These are phyloP conservation scores for Condylura cristata DNA, from an alignment of 2,113 vertebrate species.

Conservation along the genomic window DNA sequence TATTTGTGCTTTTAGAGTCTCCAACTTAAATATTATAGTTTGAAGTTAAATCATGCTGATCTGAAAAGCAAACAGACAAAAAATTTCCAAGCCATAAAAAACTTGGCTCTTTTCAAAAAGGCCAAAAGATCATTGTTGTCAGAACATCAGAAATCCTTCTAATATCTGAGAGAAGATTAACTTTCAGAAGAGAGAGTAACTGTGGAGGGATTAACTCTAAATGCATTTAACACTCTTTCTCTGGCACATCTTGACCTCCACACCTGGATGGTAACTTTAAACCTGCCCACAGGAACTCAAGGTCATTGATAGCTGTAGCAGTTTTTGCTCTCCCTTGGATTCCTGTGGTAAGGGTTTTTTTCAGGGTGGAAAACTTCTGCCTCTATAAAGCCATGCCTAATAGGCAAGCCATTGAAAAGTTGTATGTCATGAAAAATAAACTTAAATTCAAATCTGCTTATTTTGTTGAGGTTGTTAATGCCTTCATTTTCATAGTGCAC, in stretches of 20 bases:
- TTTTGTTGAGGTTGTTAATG: neutral
- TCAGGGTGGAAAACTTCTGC: neutral
- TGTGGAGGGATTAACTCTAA: neutral
- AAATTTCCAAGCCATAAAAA: conserved; percentile 33
- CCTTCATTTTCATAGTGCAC: neutral
- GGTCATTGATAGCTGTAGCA: neutral
- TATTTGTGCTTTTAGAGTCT: conserved; percentile 40
- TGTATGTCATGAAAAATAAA: neutral
- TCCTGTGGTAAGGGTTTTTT: neutral
- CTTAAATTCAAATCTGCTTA: neutral
- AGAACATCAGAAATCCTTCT: conserved; percentile 22
- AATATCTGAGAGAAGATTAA: conserved; percentile 21
- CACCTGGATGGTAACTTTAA: neutral
- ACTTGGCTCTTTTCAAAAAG: conserved; percentile 35
- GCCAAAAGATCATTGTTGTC: conserved; percentile 5
- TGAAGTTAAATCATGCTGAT: conserved; percentile 49
- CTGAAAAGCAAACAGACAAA: conserved; percentile 31
- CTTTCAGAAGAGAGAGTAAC: conserved; percentile 17
- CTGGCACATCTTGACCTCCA: neutral
- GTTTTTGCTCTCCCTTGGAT: neutral
- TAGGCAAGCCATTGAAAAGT: neutral
- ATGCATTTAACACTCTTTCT: neutral
- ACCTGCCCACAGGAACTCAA: neutral
- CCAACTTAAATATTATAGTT: conserved; percentile 48
- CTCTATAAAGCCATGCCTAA: neutral